Evolutionary conservation across 2,888 invertebrate species (phyloP), one percentile per base, ranked within the genome.

Genomic region (Prosapia bicincta): DNA sequence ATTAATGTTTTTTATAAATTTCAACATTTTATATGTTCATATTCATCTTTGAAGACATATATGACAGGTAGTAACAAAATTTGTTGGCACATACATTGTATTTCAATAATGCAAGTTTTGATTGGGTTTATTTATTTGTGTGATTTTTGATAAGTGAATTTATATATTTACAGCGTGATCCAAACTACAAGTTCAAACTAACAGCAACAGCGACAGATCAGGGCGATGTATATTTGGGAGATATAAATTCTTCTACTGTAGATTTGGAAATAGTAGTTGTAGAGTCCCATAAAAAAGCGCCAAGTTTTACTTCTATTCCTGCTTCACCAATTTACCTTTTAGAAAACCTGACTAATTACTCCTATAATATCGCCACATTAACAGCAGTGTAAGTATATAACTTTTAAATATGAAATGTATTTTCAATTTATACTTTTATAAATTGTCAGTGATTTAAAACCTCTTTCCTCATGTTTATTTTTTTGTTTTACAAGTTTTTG

Each of bases 211-310:
- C 95, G n/a, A 88, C 89, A 80, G 96, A 96, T 85, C 90, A 90
- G 84, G 95, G 95, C 0, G 85, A 85, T 24, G 26, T 32, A 15
- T n/a, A n/a, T n/a, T n/a, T n/a, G n/a, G n/a, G n/a, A n/a, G n/a
- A n/a, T n/a, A 87, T 89, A 9, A 90, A 90, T 82, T 89, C 89
- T 82, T 91, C 91, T 79, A 88, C 89, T 72, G 95, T 94, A 78
- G 92, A 92, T 83, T 89, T 98, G 78, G 91, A 92, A 80, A 94
- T 98, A 80, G 90, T 90, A 79, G 93, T 97, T 28, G 94, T 96
- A 6, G 94, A 93, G 82, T 94, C 93, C n/a, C 92, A 92, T 84
- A 94, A 93, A 86, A 95, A 93, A 85, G 92, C 92, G 79, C 96
- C 94, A 38, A 88, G 89, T 69, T 94, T 96, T 82, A 88, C 89